Conservation (phyloP, 2,113 vertebrate genomes). For the Nycticryphes semicollaris region DNA sequence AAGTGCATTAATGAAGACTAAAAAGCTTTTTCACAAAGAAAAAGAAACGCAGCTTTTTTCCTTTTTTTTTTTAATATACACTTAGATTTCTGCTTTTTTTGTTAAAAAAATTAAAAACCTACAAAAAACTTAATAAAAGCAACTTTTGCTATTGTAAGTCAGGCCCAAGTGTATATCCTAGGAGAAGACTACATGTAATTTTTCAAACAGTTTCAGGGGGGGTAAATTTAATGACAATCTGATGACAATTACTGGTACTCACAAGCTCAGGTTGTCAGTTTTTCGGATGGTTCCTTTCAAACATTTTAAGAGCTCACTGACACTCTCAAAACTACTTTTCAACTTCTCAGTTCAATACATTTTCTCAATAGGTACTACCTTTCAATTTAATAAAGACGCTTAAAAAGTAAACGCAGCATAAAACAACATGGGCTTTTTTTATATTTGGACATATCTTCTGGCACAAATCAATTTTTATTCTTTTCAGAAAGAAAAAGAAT, state of each 20-base stretch:
- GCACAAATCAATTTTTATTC: background rate
- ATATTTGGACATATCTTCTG: background rate
- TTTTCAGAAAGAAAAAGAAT: background rate
- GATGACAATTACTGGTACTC: background rate
- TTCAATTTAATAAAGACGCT: background rate
- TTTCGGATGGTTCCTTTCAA: background rate
- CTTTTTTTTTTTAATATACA: background rate
- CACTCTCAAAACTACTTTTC: background rate
- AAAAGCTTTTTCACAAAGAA: background rate
- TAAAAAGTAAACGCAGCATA: background rate
- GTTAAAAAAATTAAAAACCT: background rate
- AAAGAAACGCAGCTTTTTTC: background rate
- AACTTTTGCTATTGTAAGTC: background rate
- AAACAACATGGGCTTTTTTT: accelerated
- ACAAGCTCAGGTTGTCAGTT: background rate
- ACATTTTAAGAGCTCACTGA: background rate
- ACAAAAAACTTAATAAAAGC: background rate
- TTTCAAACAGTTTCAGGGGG: background rate
- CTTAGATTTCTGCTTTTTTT: background rate
- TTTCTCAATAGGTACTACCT: background rate
- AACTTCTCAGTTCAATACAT: background rate
- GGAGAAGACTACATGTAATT: background rate
- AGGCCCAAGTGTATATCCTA: background rate
- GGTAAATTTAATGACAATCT: background rate
- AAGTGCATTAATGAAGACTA: background rate